phyloP scores from a whole-genome alignment of 2,113 vertebrate species.

The Ptilorrhoa leucosticta region DNA sequence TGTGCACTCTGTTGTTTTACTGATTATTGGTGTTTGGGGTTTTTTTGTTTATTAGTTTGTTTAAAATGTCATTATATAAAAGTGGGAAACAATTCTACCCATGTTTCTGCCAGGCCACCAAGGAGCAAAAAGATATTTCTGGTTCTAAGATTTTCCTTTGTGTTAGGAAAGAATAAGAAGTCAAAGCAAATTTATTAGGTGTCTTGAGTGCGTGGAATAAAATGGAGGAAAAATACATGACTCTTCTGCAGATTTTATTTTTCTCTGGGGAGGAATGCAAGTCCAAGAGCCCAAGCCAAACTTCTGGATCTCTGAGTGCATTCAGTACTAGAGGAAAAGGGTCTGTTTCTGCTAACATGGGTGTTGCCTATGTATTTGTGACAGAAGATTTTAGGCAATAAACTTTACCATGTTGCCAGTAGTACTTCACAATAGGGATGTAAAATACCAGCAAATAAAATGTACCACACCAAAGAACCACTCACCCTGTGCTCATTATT shows the following conservation, averaged over 20 bases:
- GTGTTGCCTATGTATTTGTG: neutral
- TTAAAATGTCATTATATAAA: neutral
- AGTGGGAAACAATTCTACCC: neutral
- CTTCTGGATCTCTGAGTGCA: neutral
- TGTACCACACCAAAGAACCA: neutral
- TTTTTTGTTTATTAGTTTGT: neutral
- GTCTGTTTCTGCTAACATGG: neutral
- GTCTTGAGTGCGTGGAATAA: neutral
- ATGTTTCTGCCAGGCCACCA: neutral
- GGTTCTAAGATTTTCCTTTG: conserved; percentile 10
- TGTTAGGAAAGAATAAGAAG: conserved; percentile 34
- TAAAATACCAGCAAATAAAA: neutral
- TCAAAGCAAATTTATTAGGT: conserved; percentile 22
- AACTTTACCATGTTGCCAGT: neutral
- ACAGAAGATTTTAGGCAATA: neutral
- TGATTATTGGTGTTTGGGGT: neutral
- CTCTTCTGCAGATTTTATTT: conserved; percentile 26
- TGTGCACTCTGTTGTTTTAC: neutral
- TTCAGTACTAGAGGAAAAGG: neutral
- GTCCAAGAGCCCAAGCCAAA: conserved; percentile 31
- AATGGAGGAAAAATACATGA: conserved; percentile 7
- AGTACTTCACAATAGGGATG: neutral
- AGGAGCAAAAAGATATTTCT: conserved; percentile 11
- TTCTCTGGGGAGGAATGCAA: conserved; percentile 23
- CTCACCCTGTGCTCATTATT: neutral